Percentiles rank a stretch among this genome's conserved stretches.
phyloP scores from a whole-genome alignment of 2,888 invertebrate species.

The Drosophila dives region DNA sequence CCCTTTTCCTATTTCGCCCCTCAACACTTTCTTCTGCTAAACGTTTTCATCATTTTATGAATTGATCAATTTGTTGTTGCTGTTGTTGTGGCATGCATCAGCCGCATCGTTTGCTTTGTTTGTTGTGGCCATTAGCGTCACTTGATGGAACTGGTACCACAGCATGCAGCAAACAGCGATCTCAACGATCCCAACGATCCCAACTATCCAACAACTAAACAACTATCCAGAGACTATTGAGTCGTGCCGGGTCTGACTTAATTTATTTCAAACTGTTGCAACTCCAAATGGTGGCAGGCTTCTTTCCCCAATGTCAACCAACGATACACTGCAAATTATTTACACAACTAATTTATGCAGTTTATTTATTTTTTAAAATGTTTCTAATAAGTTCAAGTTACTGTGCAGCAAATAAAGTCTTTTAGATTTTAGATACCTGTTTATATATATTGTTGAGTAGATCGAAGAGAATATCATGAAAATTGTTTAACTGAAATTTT shows the following conservation, averaged over 20 bases:
- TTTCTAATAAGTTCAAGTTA: conserved; percentile 59
- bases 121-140: conserved; percentile 80
- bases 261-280: conserved; percentile 80
- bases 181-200: conserved; percentile 6
- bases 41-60: conserved; percentile 82
- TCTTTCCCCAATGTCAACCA: not conserved
- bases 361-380: conserved; percentile 20
- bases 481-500: conserved; percentile 3
- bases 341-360: conserved; percentile 73
- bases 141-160: conserved; percentile 65
- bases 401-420: not conserved
- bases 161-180: conserved; percentile 2
- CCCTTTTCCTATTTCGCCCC: conserved; percentile 9
- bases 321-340: conserved; percentile 57
- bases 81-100: conserved; percentile 39
- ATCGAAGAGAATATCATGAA: conserved; percentile 18
- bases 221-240: conserved; percentile 32
- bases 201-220: conserved; percentile 17
- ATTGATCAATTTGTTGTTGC: conserved; percentile 79
- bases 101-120: conserved; percentile 73
- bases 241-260: conserved; percentile 60
- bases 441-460: not conserved
- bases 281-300: conserved; percentile 25
- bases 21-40: conserved; percentile 78
- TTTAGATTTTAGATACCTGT: not conserved